phyloP scores from a whole-genome alignment of 2,113 vertebrate genomes.

The Ptilorrhoa leucosticta region DNA sequence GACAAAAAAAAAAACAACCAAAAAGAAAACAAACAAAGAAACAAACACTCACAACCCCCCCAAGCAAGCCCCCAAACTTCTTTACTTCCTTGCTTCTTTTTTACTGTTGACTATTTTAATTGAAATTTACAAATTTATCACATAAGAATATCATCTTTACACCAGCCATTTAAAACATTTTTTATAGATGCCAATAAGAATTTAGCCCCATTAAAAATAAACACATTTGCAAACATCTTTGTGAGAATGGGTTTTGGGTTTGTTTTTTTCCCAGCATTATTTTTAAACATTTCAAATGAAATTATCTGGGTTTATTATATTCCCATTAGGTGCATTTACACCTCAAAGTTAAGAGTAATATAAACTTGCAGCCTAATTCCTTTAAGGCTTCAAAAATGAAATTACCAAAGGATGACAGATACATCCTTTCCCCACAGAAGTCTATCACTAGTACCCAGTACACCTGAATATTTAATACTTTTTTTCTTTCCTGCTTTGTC shows the following conservation, averaged over 20 bases:
- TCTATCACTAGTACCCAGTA: background rate
- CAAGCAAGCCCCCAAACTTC: background rate
- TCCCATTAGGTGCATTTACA: background rate
- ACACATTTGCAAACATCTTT: background rate
- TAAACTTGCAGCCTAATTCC: background rate
- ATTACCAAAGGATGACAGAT: background rate
- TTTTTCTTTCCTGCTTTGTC: background rate
- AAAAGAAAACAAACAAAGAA: background rate
- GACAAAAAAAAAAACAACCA: background rate
- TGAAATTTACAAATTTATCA: background rate
- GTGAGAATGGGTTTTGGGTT: background rate
- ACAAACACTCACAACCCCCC: background rate
- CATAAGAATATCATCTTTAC: background rate
- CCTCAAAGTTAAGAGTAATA: background rate
- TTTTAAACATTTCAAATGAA: background rate
- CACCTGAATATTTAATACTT: background rate
- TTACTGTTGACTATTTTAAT: background rate
- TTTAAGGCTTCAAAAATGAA: background rate
- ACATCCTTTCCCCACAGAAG: background rate
- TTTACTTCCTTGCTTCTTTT: background rate
- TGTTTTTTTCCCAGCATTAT: background rate
- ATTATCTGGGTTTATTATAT: background rate
- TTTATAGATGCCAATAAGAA: background rate
- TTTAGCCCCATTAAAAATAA: background rate
- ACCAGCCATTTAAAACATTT: background rate